Conservation (phyloP, 2,888 invertebrate species). For the Tolmerus cingulatus region DNA sequence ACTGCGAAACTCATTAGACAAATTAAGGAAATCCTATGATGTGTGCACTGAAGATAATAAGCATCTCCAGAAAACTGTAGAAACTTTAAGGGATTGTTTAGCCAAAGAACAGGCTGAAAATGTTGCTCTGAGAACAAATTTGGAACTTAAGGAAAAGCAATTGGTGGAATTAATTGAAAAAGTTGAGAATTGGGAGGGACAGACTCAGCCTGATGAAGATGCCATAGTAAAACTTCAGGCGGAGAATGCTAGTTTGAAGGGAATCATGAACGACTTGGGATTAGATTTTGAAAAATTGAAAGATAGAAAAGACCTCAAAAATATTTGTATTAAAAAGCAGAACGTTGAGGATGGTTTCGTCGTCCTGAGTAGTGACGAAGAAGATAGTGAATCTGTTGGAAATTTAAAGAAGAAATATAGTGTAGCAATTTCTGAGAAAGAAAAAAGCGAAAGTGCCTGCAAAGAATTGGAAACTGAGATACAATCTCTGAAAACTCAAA, state of each 20-base stretch:
- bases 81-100: not conserved
- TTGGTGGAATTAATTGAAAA: conserved; percentile 56
- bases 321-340: conserved; percentile 52
- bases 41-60: not conserved
- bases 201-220: not conserved
- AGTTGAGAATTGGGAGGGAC: conserved; percentile 51
- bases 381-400: not conserved
- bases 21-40: not conserved
- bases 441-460: not conserved
- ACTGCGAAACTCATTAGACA: not conserved
- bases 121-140: conserved; percentile 51
- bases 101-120: conserved; percentile 47
- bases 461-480: not conserved
- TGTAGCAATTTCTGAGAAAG: not conserved
- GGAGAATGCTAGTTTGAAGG: not conserved
- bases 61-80: not conserved
- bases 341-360: conserved; percentile 58
- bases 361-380: conserved; percentile 56
- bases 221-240: not conserved
- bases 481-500: not conserved
- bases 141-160: conserved; percentile 56
- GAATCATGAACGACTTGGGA: conserved; percentile 50
- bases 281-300: conserved; percentile 55
- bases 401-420: not conserved
- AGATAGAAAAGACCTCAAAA: conserved; percentile 46